Base-by-base conservation (phyloP, 2,113 vertebrate species). In the Irena cyanogastra region DNA sequence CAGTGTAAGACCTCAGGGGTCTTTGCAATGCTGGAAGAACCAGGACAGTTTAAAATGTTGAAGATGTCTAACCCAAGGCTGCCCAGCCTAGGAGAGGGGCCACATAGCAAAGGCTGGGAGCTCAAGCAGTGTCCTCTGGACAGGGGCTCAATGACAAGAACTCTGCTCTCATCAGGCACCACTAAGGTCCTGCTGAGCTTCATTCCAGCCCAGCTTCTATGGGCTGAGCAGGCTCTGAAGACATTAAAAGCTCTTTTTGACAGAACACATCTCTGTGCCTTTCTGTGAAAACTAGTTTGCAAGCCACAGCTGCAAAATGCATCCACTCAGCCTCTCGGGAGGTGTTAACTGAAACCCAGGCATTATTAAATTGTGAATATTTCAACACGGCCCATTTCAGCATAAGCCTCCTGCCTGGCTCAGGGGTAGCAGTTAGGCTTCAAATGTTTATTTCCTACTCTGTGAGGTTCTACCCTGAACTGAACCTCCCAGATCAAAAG, bases 351-450 rank as follows among this genome's bases (percentile, higher is more conserved):
- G 28, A 89, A 94, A 79, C 49, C 23, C 47, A 91, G 65, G 20
- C 79, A 61, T 79, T 84, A 92, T 49, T 90, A 81, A 94, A 94
- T 37, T 79, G 69, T 85, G 89, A 95, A 65, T 95, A 93, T 94
- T 96, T 87, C 89, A 93, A 49, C 59, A 30, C 1, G 11, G 33
- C 41, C 74, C 44, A 56, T 41, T 93, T 81, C 28, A 87, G 74
- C 37, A 87, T 6, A 78, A 61, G n/a, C 56, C 47, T 93, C 47
- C 86, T 71, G 54, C 72, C 61, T 63, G n/a, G 39, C 68, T 78
- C 47, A 47, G 47, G 33, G 28, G 17, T 53, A 83, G 76, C 27
- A 33, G 21, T 52, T 30, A 49, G 37, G 52, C 31, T 80, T 57
- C 63, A 89, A 45, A 42, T 49, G 33, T 1, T 31, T 78, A 41